Evolutionary conservation across 2,888 invertebrate genomes (phyloP), one percentile per base, ranked within the genome.

Genomic region (Tricholauxania praeusta): DNA sequence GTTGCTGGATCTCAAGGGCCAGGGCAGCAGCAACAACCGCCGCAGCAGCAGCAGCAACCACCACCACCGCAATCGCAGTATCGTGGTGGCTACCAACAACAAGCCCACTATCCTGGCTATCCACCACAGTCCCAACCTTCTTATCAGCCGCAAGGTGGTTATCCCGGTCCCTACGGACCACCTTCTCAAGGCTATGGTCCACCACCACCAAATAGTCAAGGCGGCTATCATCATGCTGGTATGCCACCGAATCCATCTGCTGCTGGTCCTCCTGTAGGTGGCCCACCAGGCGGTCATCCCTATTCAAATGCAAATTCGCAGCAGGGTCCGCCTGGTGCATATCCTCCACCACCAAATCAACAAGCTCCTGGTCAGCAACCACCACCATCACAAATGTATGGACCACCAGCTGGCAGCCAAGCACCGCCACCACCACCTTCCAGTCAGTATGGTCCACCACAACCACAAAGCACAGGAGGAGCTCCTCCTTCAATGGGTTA

Each of bases 141-240:
- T 47, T 92, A 91, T 80, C 90, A 91, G 71, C 90, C 91, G 49
- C 89, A 88, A 76, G 88, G 90, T 66, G 90, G 91, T 5, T 92
- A 91, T 80, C 63, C 69, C 3, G 60, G 69, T 32, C 90, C 90
- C 0, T 87, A 87, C 72, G 87, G 86, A 1, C 86, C 87, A 8
- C 87, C 87, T n/a, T 74, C 84, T 1, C 87, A 87, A 77, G 83
- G 90, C 6, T 92, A 92, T 79, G 84, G 84, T 0, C 84, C 84
- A 3, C 84, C 84, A 28, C 92, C 91, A 12, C 89, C 92, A 14
- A 89, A 90, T 3, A 88, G 90, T 69, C 89, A 88, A 89, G 82
- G 89, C 82, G 89, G 90, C 70, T 90, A 90, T 76, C 89, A 89
- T 74, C 89, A 89, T 64, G 89, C 88, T 17, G 86, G 85, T 32